These are phyloP conservation scores for Calyptomena viridis DNA, from an alignment of 2,113 vertebrate species.

Conservation along the genomic window DNA sequence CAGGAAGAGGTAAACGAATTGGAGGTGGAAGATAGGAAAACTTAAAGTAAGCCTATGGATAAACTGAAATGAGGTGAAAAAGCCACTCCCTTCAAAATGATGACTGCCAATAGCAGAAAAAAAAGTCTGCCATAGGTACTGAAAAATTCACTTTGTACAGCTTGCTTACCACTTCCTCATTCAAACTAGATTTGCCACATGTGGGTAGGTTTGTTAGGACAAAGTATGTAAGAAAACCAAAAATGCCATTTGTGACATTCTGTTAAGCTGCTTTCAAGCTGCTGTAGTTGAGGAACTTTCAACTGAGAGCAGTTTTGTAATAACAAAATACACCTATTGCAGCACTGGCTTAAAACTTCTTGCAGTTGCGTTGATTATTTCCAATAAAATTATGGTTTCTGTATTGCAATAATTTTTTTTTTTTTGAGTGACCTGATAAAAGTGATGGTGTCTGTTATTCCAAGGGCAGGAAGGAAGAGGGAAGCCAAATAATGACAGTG, in stretches of 20 bases:
- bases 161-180: not conserved
- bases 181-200: not conserved
- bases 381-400: not conserved
- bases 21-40: not conserved
- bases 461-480: not conserved
- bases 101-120: not conserved
- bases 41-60: not conserved
- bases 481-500: not conserved
- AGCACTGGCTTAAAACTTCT: not conserved
- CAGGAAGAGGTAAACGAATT: not conserved
- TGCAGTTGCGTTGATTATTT: not conserved
- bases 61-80: not conserved
- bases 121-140: not conserved
- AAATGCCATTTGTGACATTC: not conserved
- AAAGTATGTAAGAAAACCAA: not conserved
- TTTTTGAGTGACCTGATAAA: not conserved
- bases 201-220: not conserved
- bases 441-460: not conserved
- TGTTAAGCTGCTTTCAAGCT: not conserved
- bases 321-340: not conserved
- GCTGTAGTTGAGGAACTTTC: not conserved
- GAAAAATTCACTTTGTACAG: not conserved
- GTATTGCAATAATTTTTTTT: not conserved
- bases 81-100: not conserved
- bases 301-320: not conserved